phyloP scores from a whole-genome alignment of 2,888 invertebrate genomes.

The Drosophila limbata region DNA sequence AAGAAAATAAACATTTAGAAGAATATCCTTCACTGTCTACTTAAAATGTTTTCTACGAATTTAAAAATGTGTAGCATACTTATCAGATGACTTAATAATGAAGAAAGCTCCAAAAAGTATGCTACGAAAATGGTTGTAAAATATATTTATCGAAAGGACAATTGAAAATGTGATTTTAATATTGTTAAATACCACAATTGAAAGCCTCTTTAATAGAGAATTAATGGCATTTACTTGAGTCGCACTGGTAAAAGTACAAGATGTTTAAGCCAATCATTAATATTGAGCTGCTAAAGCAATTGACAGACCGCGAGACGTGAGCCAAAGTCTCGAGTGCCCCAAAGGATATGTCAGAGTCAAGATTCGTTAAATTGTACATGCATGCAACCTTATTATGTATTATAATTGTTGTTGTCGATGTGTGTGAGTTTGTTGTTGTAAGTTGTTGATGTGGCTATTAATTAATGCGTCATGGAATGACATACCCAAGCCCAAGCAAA shows the following conservation, averaged over 20 bases:
- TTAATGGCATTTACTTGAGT: constrained; percentile 9
- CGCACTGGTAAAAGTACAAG: constrained; percentile 1
- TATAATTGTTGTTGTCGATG: constrained; percentile 37
- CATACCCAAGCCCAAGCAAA: constrained; percentile 70
- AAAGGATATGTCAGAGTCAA: constrained; percentile 65
- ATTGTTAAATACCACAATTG: background rate
- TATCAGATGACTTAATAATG: background rate
- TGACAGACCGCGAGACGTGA: constrained; percentile 74
- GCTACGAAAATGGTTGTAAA: background rate
- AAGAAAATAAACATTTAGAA: background rate
- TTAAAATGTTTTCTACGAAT: background rate
- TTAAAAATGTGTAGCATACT: constrained; percentile 5
- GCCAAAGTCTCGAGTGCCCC: constrained; percentile 45
- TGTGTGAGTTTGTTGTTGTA: constrained; percentile 45
- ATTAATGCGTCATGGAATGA: constrained; percentile 82
- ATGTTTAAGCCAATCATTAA: constrained; percentile 40
- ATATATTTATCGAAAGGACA: background rate
- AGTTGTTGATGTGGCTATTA: constrained; percentile 82
- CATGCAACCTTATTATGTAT: constrained; percentile 49
- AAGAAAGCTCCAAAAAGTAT: background rate
- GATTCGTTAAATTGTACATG: constrained; percentile 32
- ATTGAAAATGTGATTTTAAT: background rate
- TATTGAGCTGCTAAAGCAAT: constrained; percentile 49
- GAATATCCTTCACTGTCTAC: background rate
- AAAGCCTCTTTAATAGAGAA: background rate